Percentiles rank a stretch among this genome's conserved stretches.
phyloP scores from a whole-genome alignment of 2,113 vertebrate species.

The Agapornis roseicollis region DNA sequence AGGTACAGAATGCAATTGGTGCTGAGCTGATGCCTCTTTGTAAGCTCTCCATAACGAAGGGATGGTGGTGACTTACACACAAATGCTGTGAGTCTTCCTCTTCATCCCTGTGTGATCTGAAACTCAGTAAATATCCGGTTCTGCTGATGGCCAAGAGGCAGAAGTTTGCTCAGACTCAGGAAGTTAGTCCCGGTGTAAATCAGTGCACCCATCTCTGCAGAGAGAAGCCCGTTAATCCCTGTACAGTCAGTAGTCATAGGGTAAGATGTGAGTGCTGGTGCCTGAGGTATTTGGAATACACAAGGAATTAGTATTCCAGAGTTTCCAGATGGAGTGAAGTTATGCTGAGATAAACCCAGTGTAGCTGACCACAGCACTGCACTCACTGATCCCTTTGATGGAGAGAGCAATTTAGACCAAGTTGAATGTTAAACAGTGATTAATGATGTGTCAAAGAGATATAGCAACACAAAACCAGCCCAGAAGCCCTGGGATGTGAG shows the following conservation, averaged over 20 bases:
- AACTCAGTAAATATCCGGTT: not conserved
- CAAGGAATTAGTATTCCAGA: not conserved
- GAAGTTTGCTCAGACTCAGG: not conserved
- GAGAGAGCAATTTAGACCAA: not conserved
- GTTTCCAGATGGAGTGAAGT: not conserved
- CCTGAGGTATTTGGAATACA: not conserved
- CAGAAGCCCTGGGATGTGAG: not conserved
- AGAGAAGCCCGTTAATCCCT: not conserved
- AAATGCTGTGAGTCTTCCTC: not conserved
- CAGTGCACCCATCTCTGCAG: not conserved
- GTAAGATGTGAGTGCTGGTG: not conserved
- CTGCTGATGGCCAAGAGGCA: not conserved
- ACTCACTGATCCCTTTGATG: not conserved
- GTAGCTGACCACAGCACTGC: not conserved
- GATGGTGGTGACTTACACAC: fast-evolving
- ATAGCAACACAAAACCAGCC: not conserved
- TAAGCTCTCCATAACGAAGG: not conserved
- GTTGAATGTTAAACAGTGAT: not conserved
- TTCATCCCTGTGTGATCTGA: not conserved
- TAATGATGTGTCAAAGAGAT: not conserved
- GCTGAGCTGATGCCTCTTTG: not conserved
- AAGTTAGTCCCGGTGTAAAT: not conserved
- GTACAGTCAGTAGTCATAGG: not conserved
- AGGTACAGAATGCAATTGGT: not conserved
- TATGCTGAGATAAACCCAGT: not conserved